Conservation (phyloP, 2,888 invertebrate species). For the Diadegma fenestrale region DNA sequence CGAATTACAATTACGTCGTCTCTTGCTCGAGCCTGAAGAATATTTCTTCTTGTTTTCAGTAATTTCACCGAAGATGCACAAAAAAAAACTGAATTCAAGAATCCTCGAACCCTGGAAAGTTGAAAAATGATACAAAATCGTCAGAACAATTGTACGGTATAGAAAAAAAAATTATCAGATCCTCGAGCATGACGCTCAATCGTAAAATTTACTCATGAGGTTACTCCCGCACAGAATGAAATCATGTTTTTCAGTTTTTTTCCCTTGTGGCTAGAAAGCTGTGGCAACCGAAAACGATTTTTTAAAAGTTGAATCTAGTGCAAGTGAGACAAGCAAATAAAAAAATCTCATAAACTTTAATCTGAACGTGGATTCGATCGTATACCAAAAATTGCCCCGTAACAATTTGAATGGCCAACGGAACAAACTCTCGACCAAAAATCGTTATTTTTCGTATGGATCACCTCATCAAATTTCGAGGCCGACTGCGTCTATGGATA, state of each 20-base stretch:
- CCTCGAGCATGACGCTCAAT: no score
- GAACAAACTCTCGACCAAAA: not conserved
- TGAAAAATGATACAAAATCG: not conserved
- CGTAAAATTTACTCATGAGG: no score
- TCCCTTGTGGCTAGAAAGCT: not conserved
- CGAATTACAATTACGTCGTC: no score
- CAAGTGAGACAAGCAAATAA: not conserved
- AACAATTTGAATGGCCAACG: not conserved
- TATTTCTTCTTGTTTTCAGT: not conserved
- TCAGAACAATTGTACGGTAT: not conserved
- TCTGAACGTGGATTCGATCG: not conserved
- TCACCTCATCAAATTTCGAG: not conserved
- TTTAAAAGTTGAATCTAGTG: not conserved
- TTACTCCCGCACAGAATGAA: not conserved
- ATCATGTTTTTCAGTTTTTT: not conserved
- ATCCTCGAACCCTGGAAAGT: no score
- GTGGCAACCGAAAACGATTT: not conserved
- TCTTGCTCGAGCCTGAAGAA: no score
- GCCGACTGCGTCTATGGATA: not conserved
- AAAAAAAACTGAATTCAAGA: not conserved
- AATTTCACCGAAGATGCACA: not conserved
- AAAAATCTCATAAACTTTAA: not conserved
- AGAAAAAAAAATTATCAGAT: not conserved
- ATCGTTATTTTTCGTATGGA: constrained; percentile 3
- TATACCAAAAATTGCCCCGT: not conserved